A percentile compares a stretch with the other conserved stretches of the same genome.
Evolutionary conservation across 2,113 vertebrate species (phyloP).

Genomic region (Platanista minor): DNA sequence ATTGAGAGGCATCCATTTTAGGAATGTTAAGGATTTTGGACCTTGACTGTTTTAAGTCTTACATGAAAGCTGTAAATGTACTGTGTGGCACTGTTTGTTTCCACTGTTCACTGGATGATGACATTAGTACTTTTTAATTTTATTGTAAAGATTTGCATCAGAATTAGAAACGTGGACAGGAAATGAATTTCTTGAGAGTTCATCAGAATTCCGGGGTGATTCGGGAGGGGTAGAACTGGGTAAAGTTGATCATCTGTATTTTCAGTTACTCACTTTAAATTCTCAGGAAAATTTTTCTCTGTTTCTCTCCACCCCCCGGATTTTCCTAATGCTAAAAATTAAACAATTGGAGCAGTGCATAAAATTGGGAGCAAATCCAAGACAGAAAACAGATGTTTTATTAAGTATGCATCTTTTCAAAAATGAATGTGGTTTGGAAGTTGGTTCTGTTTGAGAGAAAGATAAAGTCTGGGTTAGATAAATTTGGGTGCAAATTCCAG

Average conservation of each 20-base stretch:
- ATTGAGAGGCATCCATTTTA: too few relatives aligned
- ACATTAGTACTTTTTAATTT: neutral
- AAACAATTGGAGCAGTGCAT: neutral
- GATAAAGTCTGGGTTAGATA: neutral
- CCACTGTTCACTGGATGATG: rapidly evolving
- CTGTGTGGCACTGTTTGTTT: neutral
- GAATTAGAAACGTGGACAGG: neutral
- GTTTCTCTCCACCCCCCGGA: neutral
- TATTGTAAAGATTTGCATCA: neutral
- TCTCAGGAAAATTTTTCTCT: neutral
- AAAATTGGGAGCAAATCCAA: neutral
- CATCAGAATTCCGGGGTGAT: neutral
- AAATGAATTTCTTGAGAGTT: neutral
- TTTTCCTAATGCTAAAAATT: neutral
- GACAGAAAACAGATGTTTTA: neutral
- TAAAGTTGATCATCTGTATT: neutral
- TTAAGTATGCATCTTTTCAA: neutral
- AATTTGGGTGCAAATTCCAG: neutral
- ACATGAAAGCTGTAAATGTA: neutral
- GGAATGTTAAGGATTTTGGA: neutral
- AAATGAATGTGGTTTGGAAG: neutral
- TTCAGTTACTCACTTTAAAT: neutral
- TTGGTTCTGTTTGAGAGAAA: neutral
- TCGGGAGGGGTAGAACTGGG: neutral
- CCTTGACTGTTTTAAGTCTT: neutral